Conservation (phyloP, 2,797 vertebrate species). For the Leptodactylus fallax region DNA sequence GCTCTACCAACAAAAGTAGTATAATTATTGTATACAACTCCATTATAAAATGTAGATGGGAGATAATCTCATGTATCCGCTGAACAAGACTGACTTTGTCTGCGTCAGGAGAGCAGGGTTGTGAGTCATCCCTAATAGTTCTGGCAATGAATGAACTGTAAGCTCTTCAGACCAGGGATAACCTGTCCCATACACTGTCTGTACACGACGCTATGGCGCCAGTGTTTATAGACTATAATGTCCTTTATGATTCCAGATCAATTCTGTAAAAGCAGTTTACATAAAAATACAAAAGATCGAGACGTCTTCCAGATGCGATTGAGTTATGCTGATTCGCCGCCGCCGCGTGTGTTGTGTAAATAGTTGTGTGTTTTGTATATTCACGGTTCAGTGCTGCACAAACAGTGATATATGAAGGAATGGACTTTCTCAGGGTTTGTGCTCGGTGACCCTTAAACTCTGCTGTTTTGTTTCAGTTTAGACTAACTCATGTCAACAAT, state of each 20-base stretch:
- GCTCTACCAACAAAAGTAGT: conserved; percentile 2
- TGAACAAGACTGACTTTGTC: conserved; percentile 37
- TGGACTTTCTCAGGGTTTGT: background rate
- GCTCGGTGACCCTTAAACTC: conserved; percentile 16
- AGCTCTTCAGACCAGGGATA: conserved; percentile 16
- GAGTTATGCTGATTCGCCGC: background rate
- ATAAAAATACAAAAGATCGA: background rate
- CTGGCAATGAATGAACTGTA: background rate
- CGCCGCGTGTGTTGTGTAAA: conserved; percentile 6
- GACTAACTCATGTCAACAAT: background rate
- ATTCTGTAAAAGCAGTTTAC: background rate
- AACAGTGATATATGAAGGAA: background rate
- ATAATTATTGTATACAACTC: background rate
- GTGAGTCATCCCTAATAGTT: background rate
- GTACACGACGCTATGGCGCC: background rate
- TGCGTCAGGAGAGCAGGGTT: background rate
- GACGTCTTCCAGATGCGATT: too few species aligned
- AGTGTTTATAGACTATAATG: too few species aligned
- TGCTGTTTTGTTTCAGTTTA: conserved; percentile 2
- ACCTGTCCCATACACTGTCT: background rate
- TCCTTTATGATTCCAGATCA: background rate
- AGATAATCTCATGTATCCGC: conserved; percentile 20
- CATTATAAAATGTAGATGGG: background rate
- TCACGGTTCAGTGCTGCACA: background rate
- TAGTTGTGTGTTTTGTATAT: conserved; percentile 10